Base-by-base conservation (phyloP, 2,797 vertebrate species). In the Sebastes trivittatus region DNA sequence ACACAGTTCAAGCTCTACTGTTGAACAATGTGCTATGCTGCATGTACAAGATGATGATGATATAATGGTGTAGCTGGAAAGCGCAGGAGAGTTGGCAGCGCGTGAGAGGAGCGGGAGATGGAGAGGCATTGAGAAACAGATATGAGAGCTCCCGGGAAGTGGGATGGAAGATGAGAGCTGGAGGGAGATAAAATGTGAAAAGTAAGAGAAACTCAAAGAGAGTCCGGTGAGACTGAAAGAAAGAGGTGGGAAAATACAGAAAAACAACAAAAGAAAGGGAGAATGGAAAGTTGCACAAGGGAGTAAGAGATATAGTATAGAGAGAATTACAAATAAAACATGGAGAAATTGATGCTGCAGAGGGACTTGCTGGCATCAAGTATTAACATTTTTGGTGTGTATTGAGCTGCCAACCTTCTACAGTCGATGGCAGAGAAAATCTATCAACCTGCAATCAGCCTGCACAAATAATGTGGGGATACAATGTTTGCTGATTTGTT, bases 1-100 rank as follows among this genome's bases (percentile, higher is more conserved):
- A 65, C 85, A 90, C 81, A 85, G 52, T 82, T 84, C 75, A 46
- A 77, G 42, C 76, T 74, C 72, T 59, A 32, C 67, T 66, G 80
- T 77, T 46, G 68, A 83, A 89, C 83, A 78, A 58, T 82, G 76
- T 34, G 29, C 54, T 61, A 64, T 29, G 63, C 84, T 82, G 79
- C 76, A 81, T 83, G 65, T 83, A 78, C 80, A 85, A 79, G 65
- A 79, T 87, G 84, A 88, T 85, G 78, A 89, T 86, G 85, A 91
- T 91, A 88, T 90, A 92, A 90, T 89, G 73, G 72, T 38, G 68
- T 6, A 76, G 80, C 75, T 83, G 86, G 87, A 79, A 85, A 85
- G 56, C 59, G 10, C 70, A 77, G 60, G 9, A 63, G 65, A 85
- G 66, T 11, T 88, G 88, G 88, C 85, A 78, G 74, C 1, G 2